Evolutionary conservation across 2,113 vertebrate genomes (phyloP).

Genomic region (Tetrax tetrax): DNA sequence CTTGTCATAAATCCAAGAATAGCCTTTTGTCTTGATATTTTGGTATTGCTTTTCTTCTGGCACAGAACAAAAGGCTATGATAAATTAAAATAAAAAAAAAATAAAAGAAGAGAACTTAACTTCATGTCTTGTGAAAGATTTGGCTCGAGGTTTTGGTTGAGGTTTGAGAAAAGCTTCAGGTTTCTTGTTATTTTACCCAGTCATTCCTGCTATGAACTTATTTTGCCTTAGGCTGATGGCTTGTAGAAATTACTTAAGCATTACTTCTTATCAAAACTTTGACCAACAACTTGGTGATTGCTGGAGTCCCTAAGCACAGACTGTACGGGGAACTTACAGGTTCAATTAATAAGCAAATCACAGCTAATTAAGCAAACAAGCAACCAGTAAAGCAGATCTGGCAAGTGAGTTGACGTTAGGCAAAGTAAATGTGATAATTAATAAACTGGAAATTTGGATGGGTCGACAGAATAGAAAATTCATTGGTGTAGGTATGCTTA

Average conservation of each 20-base stretch:
- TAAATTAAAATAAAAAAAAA: neutral
- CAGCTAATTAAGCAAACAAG: slow-evolving; percentile 24
- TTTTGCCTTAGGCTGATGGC: neutral
- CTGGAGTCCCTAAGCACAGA: neutral
- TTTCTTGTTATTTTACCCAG: neutral
- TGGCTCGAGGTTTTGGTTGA: neutral
- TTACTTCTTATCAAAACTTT: slow-evolving; percentile 20
- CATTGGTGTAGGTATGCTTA: neutral
- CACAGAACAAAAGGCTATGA: neutral
- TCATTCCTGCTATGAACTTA: neutral
- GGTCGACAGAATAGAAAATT: neutral
- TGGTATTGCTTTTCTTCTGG: neutral
- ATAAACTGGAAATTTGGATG: neutral
- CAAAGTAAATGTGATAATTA: slow-evolving; percentile 40
- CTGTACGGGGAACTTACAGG: neutral
- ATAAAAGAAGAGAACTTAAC: neutral
- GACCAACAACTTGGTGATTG: neutral
- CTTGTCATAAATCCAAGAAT: slow-evolving; percentile 14
- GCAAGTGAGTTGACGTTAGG: neutral
- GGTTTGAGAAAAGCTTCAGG: slow-evolving; percentile 15
- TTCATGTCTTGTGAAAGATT: neutral
- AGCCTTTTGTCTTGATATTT: slow-evolving; percentile 37
- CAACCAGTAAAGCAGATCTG: slow-evolving; percentile 7
- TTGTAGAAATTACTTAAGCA: neutral
- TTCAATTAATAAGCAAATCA: slow-evolving; percentile 35